Conservation (phyloP, 2,888 invertebrate genomes). For the Diogma glabrata region DNA sequence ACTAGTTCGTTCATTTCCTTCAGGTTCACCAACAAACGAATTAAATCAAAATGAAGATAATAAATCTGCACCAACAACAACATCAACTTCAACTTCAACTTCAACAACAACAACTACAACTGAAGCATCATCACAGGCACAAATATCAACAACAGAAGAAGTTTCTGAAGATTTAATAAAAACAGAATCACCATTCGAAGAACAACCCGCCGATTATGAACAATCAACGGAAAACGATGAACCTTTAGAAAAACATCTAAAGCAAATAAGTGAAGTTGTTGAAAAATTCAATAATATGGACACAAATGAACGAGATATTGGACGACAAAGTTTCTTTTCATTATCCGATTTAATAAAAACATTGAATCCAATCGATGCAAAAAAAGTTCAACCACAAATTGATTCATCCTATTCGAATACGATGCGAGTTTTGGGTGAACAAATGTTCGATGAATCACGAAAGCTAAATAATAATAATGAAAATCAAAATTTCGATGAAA, state of each 20-base stretch:
- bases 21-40: not conserved
- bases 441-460: slow-evolving; percentile 10
- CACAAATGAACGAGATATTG: slow-evolving; percentile 26
- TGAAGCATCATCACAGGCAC: not conserved
- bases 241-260: slow-evolving; percentile 22
- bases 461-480: not conserved
- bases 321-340: slow-evolving; percentile 34
- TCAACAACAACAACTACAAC: slow-evolving; percentile 13
- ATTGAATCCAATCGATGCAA: slow-evolving; percentile 33
- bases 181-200: not conserved
- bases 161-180: slow-evolving; percentile 18
- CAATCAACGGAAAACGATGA: slow-evolving; percentile 10
- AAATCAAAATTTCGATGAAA: not conserved
- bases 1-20: not conserved
- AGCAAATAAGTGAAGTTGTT: slow-evolving; percentile 33
- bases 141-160: not conserved
- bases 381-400: slow-evolving; percentile 32
- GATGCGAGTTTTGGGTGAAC: slow-evolving; percentile 35
- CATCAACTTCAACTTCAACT: slow-evolving; percentile 16
- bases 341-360: slow-evolving; percentile 35
- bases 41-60: not conserved
- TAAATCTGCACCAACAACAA: slow-evolving; percentile 8
- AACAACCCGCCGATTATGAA: slow-evolving; percentile 10
- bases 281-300: slow-evolving; percentile 26
- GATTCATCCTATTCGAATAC: slow-evolving; percentile 37